phyloP scores from a whole-genome alignment of 2,113 vertebrate genomes.

The Eolophus roseicapilla region DNA sequence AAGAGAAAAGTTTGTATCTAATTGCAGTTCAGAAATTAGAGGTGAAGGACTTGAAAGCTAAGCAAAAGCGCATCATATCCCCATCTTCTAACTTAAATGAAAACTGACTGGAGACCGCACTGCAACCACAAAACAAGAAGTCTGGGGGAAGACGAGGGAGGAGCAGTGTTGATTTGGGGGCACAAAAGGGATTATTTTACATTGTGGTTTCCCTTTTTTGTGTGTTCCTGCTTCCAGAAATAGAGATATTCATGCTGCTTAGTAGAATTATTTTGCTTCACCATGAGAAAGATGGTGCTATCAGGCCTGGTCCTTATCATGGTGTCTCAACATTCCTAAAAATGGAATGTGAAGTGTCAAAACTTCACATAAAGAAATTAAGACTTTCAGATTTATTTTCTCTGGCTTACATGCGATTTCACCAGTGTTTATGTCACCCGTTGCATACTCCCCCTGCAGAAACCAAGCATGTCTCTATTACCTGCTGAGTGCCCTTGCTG shows the following conservation, averaged over 20 bases:
- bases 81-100: neutral
- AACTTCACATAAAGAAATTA: neutral
- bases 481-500: neutral
- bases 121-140: neutral
- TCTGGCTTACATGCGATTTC: neutral
- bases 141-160: neutral
- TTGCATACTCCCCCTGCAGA: neutral
- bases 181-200: neutral
- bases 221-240: neutral
- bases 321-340: neutral
- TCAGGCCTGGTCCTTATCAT: neutral
- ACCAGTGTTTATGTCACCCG: neutral
- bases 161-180: neutral
- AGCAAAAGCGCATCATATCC: neutral
- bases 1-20: slow-evolving; percentile 65
- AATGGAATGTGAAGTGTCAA: neutral
- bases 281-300: neutral
- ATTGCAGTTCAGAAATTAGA: slow-evolving; percentile 69
- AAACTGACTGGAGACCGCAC: neutral
- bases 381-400: neutral
- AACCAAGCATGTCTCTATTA: neutral
- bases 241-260: neutral
- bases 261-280: neutral
- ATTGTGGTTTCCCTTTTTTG: neutral
- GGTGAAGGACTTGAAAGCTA: slow-evolving; percentile 44